phyloP scores from a whole-genome alignment of 1,140 invertebrate species.

The Ectropis grisescens region DNA sequence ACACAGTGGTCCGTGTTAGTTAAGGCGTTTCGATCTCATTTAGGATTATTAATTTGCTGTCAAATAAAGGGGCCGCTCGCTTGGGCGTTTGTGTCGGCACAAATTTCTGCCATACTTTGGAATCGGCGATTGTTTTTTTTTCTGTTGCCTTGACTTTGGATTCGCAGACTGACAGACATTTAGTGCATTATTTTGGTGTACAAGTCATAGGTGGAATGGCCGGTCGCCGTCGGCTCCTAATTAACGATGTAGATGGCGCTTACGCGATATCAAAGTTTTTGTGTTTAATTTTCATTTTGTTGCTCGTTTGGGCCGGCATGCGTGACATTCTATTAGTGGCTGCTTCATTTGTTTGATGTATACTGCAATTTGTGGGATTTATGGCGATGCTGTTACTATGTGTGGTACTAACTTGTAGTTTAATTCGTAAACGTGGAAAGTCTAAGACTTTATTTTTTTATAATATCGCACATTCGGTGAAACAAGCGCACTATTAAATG shows the following conservation, averaged over 20 bases:
- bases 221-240: slow-evolving; percentile 1
- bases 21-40: slow-evolving; percentile 44
- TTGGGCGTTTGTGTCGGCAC: slow-evolving; percentile 64
- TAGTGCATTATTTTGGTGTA: slow-evolving; percentile 33
- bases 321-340: too few relatives aligned
- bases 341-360: too few relatives aligned
- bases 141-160: slow-evolving; percentile 51
- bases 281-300: too few relatives aligned
- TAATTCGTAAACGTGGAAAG: too few relatives aligned
- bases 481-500: too few relatives aligned
- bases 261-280: too few relatives aligned
- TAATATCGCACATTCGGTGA: too few relatives aligned
- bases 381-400: too few relatives aligned
- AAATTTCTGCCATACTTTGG: slow-evolving; percentile 67
- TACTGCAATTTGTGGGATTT: too few relatives aligned
- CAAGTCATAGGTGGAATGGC: slow-evolving; percentile 26
- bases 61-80: slow-evolving; percentile 66
- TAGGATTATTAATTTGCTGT: slow-evolving; percentile 67
- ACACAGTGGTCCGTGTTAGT: slow-evolving; percentile 24
- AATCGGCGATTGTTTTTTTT: slow-evolving; percentile 62
- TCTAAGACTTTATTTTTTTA: too few relatives aligned
- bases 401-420: too few relatives aligned
- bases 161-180: slow-evolving; percentile 55
- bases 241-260: not conserved
- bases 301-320: too few relatives aligned